phyloP scores from a whole-genome alignment of 2,797 vertebrate genomes.

The Lepilemur ruficaudatus region DNA sequence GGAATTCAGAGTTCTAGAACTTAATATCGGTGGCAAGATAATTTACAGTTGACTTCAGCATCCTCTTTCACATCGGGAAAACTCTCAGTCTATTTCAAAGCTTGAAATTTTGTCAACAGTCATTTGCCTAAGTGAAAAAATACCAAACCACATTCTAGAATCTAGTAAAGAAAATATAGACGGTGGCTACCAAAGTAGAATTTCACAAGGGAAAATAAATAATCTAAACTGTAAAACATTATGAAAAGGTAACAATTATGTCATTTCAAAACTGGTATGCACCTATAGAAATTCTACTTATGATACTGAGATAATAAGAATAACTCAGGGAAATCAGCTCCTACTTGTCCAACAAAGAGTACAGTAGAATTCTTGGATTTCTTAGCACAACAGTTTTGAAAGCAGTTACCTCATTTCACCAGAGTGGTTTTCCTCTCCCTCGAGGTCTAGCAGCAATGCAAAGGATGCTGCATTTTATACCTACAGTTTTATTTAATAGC shows the following conservation, averaged over 20 bases:
- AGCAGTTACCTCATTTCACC: not conserved
- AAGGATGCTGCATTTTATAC: not conserved
- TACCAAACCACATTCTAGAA: constrained; percentile 15
- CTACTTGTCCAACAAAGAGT: not conserved
- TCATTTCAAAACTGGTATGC: not conserved
- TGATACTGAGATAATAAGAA: not conserved
- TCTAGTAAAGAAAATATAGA: not conserved
- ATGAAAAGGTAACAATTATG: not conserved
- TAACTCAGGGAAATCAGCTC: not conserved
- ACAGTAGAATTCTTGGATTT: not conserved
- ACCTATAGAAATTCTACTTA: not conserved
- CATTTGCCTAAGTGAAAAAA: constrained; percentile 16
- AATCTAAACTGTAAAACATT: not conserved
- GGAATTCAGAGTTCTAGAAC: constrained; percentile 58
- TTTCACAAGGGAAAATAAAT: not conserved
- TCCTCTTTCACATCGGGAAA: constrained; percentile 23
- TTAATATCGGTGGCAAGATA: constrained; percentile 26
- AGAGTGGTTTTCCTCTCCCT: not conserved
- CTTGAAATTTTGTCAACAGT: constrained; percentile 16
- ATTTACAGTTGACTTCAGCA: constrained; percentile 49
- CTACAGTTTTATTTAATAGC: not conserved
- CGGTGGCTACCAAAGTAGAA: not conserved
- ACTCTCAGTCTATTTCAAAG: not conserved
- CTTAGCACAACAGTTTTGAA: not conserved
- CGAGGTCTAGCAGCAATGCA: not conserved